Evolutionary conservation across 2,797 vertebrate species (phyloP).

Genomic region (Pogoniulus pusillus): DNA sequence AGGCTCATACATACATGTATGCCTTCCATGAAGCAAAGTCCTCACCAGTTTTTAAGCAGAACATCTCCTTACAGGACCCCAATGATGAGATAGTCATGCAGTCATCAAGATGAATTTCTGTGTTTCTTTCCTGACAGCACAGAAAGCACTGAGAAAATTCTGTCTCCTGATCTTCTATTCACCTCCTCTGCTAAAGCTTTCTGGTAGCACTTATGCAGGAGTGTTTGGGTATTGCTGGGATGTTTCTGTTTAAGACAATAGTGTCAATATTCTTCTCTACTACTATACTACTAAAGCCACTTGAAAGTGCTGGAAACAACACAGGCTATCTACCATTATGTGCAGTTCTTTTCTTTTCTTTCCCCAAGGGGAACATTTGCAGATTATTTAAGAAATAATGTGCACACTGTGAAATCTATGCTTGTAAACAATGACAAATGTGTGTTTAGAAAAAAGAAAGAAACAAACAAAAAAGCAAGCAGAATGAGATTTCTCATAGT

Average conservation of each 20-base stretch:
- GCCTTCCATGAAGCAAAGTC: neutral
- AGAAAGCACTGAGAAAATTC: neutral
- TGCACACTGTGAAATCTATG: neutral
- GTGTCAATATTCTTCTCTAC: neutral
- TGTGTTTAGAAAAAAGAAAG: neutral
- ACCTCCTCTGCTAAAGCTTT: neutral
- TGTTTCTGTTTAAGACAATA: neutral
- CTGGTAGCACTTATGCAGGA: neutral
- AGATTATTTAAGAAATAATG: neutral
- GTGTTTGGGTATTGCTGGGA: neutral
- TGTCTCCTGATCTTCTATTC: neutral
- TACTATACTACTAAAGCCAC: neutral
- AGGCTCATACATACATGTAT: neutral
- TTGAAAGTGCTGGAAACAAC: neutral
- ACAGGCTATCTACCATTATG: neutral
- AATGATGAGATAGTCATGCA: neutral
- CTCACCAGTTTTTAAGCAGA: neutral
- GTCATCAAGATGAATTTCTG: neutral
- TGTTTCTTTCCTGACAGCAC: neutral
- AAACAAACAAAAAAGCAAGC: too few relatives aligned
- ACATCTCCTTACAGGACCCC: neutral
- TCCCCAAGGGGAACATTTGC: neutral
- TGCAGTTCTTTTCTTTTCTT: neutral
- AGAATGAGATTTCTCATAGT: neutral
- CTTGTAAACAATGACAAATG: neutral